Evolutionary conservation across 2,888 invertebrate species (phyloP).

Genomic region (Hydroisotoma schaefferi): DNA sequence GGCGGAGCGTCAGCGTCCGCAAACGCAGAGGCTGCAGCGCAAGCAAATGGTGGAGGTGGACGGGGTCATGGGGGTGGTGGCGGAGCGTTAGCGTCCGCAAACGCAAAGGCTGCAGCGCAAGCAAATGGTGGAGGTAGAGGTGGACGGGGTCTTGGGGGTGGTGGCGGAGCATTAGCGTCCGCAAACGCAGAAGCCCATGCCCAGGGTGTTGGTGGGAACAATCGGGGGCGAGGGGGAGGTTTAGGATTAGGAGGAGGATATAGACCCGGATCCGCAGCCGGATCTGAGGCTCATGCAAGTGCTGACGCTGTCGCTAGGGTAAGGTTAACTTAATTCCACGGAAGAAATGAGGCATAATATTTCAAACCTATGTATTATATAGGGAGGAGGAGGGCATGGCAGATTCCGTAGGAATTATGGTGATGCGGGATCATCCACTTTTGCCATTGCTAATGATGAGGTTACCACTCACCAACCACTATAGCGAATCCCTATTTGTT

Average conservation of each 20-base stretch:
- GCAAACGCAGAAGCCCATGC: conserved; percentile 2
- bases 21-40: background rate
- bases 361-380: too few relatives aligned
- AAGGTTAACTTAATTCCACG: background rate
- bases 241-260: too few relatives aligned
- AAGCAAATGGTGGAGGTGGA: background rate
- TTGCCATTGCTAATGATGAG: background rate
- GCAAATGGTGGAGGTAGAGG: background rate
- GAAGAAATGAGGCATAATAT: too few relatives aligned
- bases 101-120: background rate
- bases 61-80: background rate
- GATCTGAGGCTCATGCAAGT: background rate
- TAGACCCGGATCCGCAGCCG: too few relatives aligned
- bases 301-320: background rate
- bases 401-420: too few relatives aligned
- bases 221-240: too few relatives aligned
- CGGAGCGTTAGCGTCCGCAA: background rate
- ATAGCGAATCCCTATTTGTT: too few relatives aligned
- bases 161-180: background rate
- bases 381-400: too few relatives aligned
- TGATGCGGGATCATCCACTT: background rate
- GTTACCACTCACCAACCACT: too few relatives aligned
- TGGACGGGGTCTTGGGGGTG: background rate
- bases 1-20: conserved; percentile 1
- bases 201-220: background rate